These are phyloP conservation scores for Cinara cedri DNA, from an alignment of 2,888 invertebrate genomes.

Conservation along the genomic window DNA sequence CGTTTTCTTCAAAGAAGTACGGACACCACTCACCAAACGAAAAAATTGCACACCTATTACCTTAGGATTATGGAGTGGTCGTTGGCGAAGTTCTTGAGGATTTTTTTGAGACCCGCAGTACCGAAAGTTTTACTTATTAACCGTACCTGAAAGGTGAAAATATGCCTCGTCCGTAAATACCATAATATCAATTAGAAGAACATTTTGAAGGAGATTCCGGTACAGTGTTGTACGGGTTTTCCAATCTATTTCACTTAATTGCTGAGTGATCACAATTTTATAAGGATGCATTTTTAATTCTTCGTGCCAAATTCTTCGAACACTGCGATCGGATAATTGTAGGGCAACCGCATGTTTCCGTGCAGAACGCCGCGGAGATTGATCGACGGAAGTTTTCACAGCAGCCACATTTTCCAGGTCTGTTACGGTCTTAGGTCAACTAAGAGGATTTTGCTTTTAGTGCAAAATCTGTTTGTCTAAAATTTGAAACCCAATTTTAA, in stretches of 20 bases:
- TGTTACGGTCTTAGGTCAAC: not conserved
- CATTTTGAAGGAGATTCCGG: not conserved
- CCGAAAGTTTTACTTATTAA: too few relatives aligned
- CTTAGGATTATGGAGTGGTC: too few relatives aligned
- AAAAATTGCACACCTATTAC: too few relatives aligned
- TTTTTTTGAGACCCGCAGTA: too few relatives aligned
- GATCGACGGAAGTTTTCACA: conserved; percentile 60
- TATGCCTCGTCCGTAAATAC: conserved; percentile 35
- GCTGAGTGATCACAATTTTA: conserved; percentile 61
- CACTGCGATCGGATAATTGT: conserved; percentile 60
- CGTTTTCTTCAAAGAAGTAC: too few relatives aligned
- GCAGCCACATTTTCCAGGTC: conserved; percentile 61
- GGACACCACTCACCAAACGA: too few relatives aligned
- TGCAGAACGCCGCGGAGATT: conserved; percentile 59
- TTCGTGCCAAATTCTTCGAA: too few relatives aligned
- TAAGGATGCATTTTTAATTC: conserved; percentile 61
- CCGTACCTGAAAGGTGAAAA: not conserved
- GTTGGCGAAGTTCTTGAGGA: too few relatives aligned
- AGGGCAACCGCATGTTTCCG: conserved; percentile 61
- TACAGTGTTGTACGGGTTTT: conserved; percentile 7
- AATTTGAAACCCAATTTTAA: not conserved
- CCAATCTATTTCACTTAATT: conserved; percentile 2
- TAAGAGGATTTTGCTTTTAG: not conserved
- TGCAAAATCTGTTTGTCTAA: conserved; percentile 1
- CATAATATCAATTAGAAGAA: not conserved